These are phyloP conservation scores for Pica pica DNA, from an alignment of 2,113 vertebrate genomes.

Conservation along the genomic window DNA sequence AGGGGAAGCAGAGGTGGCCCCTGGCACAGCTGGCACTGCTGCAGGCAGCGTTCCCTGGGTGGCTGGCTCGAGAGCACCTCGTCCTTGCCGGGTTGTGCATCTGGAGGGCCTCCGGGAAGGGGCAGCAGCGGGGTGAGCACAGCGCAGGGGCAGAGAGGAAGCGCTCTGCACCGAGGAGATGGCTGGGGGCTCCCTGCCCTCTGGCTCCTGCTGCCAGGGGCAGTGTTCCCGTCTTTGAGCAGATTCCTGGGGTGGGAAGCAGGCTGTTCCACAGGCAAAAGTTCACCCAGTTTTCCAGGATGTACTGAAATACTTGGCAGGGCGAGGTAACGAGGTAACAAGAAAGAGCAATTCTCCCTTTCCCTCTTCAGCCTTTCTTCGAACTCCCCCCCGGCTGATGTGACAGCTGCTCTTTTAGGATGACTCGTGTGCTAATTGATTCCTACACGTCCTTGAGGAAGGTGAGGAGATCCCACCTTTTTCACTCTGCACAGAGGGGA, in stretches of 20 bases:
- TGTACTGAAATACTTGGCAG: background rate
- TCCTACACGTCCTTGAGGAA: background rate
- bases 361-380: background rate
- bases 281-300: background rate
- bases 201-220: background rate
- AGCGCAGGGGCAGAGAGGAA: background rate
- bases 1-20: background rate
- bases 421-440: background rate
- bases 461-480: background rate
- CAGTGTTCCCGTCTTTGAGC: background rate
- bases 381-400: background rate
- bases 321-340: background rate
- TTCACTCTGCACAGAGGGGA: background rate
- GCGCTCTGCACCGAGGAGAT: background rate
- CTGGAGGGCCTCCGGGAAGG: background rate
- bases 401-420: background rate
- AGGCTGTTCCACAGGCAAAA: background rate
- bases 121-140: background rate
- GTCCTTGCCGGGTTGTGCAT: background rate
- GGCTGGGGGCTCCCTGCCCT: background rate
- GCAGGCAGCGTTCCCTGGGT: background rate
- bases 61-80: rapidly evolving
- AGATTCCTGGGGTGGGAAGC: background rate
- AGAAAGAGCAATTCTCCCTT: background rate
- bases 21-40: background rate